phyloP scores from a whole-genome alignment of 53 echinoderm and acorn worm species.

The Crossaster papposus region DNA sequence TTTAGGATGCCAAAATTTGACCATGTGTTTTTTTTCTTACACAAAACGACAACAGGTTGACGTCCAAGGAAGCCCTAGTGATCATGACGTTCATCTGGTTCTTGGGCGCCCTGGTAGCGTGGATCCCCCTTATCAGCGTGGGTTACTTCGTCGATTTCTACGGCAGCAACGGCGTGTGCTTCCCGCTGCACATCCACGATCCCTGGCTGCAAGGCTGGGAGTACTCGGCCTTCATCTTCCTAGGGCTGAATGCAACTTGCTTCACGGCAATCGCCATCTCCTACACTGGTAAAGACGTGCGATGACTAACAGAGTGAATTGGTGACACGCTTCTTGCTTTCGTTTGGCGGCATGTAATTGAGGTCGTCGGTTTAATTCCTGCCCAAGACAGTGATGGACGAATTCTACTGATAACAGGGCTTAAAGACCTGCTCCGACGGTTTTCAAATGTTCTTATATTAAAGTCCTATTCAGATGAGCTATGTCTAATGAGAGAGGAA shows the following conservation, averaged over 20 bases:
- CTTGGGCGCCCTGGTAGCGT: slow-evolving; percentile 55
- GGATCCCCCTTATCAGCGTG: slow-evolving; percentile 56
- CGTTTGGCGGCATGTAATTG: too few species aligned
- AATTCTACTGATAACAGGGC: too few species aligned
- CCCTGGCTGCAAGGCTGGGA: slow-evolving; percentile 85
- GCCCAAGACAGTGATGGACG: too few species aligned
- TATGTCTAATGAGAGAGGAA: too few species aligned
- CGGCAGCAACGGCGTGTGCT: slow-evolving; percentile 93
- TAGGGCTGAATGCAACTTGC: slow-evolving; percentile 77
- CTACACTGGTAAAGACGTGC: slow-evolving; percentile 72
- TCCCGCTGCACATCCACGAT: slow-evolving; percentile 92
- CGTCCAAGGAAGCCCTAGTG: slow-evolving; percentile 54
- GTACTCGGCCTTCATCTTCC: slow-evolving; percentile 85
- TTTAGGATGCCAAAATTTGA: too few species aligned
- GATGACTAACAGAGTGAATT: background rate
- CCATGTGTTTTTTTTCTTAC: background rate
- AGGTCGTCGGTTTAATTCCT: too few species aligned
- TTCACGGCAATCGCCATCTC: slow-evolving; percentile 74
- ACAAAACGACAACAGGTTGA: slow-evolving; percentile 35
- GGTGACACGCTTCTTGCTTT: background rate
- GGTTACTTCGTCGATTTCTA: slow-evolving; percentile 86
- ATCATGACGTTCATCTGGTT: slow-evolving; percentile 70
- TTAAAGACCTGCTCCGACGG: too few species aligned
- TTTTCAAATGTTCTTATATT: too few species aligned
- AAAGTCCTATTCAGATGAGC: too few species aligned